Conservation (phyloP, 2,888 invertebrate genomes). For the Onthophagus sagittarius region DNA sequence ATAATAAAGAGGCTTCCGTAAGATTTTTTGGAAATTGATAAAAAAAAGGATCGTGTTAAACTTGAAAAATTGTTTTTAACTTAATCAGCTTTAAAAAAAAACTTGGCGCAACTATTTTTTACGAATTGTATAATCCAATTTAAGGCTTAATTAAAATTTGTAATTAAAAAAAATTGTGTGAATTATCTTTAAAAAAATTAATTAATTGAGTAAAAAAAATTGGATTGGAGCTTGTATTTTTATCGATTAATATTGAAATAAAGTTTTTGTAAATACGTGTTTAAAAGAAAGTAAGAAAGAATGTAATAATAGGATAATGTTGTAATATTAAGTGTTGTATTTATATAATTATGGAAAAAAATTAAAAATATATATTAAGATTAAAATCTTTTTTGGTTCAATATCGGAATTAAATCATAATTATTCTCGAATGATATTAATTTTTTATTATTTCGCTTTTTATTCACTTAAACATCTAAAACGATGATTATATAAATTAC, state of each 20-base stretch:
- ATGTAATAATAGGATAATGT: constrained; percentile 32
- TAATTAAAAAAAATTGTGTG: not conserved
- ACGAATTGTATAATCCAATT: not conserved
- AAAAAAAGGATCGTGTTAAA: not conserved
- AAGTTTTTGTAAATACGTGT: constrained; percentile 32
- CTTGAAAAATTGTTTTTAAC: not conserved
- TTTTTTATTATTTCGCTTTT: not conserved
- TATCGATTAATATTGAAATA: not conserved
- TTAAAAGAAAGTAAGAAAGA: constrained; percentile 26
- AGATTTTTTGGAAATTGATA: not conserved
- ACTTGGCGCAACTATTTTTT: not conserved
- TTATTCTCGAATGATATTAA: too few species aligned
- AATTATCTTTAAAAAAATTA: not conserved
- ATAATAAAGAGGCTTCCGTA: not conserved
- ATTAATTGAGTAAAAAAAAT: too few species aligned
- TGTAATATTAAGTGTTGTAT: constrained; percentile 11
- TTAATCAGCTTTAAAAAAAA: constrained; percentile 1
- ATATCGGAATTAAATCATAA: too few species aligned
- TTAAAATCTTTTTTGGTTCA: too few species aligned
- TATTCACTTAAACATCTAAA: constrained; percentile 6
- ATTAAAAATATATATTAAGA: too few species aligned
- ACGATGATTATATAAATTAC: constrained; percentile 7
- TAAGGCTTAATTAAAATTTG: not conserved
- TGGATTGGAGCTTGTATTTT: too few species aligned
- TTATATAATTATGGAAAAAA: not conserved